Evolutionary conservation across 2,888 invertebrate genomes (phyloP), one percentile per base, ranked within the genome.

Genomic region (Luperina nickerlii): DNA sequence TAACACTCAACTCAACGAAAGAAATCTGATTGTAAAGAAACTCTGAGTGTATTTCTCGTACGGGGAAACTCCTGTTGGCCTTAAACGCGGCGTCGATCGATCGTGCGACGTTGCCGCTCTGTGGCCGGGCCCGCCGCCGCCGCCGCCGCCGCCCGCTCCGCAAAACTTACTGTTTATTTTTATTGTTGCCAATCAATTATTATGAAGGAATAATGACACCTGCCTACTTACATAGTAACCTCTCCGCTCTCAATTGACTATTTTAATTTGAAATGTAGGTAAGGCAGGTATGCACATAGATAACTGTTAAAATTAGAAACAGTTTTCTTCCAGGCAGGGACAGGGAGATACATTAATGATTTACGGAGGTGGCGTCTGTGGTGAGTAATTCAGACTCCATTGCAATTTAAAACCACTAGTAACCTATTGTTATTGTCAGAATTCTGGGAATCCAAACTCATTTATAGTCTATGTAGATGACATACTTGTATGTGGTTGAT

Each of bases 41-140:
- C 79, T 81, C 60, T 32, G 69, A 84, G 78, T 81, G 78, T 81
- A 87, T 84, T 84, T 85, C 84, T 83, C 79, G 83, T 83, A 86
- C 83, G 89, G 90, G 86, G 89, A 88, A 89, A 86, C 85, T 90
- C 86, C 87, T 90, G 82, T 78, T 85, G 85, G 86, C 82, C 86
- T 85, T 81, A 81, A 79, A 80, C 84, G 87, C 83, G 83, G 76
- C 83, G 85, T 85, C 88, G 89, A 95, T 96, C 96, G 95, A 96
- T 96, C 90, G 92, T 74, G 96, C 96, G 95, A 93, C 94, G 96
- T 96, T 96, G 96, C 96, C 96, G 93, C 90, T 93, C 92, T 91
- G 95, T 92, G 89, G 79, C 89, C 84, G 81, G 79, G 84, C 82
- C 77, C 69, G 75, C 76, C 74, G 78, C 81, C 81, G 32, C 32